These are phyloP conservation scores for Mormoops blainvillei DNA, from an alignment of 2,113 vertebrate species.

Conservation along the genomic window DNA sequence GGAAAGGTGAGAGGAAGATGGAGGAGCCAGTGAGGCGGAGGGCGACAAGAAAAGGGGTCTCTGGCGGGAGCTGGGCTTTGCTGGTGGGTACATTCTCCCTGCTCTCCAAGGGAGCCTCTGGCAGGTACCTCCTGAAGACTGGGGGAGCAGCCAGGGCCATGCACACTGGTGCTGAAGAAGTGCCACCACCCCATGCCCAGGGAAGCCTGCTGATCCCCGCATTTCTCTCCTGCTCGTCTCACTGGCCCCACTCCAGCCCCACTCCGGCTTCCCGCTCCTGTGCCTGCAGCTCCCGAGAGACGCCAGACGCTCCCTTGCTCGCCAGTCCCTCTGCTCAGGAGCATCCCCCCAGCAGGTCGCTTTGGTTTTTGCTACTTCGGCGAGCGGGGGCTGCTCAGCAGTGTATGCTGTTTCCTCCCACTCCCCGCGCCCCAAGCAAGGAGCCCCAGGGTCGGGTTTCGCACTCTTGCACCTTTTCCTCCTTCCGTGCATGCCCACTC, in stretches of 20 bases:
- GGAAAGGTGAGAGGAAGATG: not conserved
- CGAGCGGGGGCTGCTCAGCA: not conserved
- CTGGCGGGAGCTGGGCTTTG: not conserved
- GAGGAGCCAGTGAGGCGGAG: not conserved
- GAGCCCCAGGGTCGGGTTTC: not conserved
- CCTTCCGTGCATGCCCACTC: not conserved
- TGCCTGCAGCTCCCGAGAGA: not conserved
- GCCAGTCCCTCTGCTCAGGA: not conserved
- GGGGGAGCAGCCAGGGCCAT: rapidly evolving
- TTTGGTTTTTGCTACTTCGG: not conserved
- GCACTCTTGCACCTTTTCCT: not conserved
- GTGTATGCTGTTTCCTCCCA: not conserved
- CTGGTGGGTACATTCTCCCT: too few relatives aligned
- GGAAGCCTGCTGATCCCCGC: not conserved
- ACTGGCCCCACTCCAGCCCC: too few relatives aligned
- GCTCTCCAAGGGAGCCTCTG: not conserved
- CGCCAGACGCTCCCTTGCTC: not conserved
- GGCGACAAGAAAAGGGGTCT: not conserved
- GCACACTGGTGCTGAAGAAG: not conserved
- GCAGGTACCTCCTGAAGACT: not conserved
- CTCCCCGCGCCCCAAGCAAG: rapidly evolving
- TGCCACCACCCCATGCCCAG: not conserved
- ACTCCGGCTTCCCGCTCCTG: not conserved
- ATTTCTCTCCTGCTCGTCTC: not conserved
- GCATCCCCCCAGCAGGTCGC: not conserved